Percentiles rank a stretch among this genome's conserved stretches.
phyloP scores from a whole-genome alignment of 1,140 invertebrate species.

The Thalassaphorura encarpata region DNA sequence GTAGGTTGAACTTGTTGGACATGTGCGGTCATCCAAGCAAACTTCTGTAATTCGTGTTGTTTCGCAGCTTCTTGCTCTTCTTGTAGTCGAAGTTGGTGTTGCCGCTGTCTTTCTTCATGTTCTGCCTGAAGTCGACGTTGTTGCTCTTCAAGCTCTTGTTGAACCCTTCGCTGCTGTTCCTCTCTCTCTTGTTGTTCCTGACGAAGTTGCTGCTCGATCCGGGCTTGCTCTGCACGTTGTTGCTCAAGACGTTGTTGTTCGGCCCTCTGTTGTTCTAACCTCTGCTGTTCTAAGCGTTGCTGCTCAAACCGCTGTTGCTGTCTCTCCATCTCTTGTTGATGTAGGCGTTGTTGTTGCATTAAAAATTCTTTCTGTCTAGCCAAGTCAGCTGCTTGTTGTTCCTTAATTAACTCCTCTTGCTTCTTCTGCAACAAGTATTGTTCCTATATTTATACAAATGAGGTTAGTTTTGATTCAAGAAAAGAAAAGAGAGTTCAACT shows the following conservation, averaged over 20 bases:
- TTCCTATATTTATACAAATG: conserved; percentile 5
- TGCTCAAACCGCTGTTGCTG: conserved; percentile 29
- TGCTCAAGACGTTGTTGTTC: conserved; percentile 20
- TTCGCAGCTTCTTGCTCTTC: conserved; percentile 6
- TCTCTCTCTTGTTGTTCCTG: conserved; percentile 28
- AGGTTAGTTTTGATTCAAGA: neutral
- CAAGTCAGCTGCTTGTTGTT: conserved; percentile 17
- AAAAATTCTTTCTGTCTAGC: conserved; percentile 21
- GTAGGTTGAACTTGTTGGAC: neutral
- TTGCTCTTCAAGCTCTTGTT: conserved; percentile 25
- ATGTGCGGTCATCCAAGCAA: conserved; percentile 13
- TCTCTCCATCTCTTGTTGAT: conserved; percentile 24
- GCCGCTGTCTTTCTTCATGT: conserved; percentile 1
- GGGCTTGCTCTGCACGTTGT: conserved; percentile 13
- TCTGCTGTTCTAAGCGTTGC: conserved; percentile 10
- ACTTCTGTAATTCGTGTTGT: conserved; percentile 21
- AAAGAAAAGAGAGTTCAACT: no score
- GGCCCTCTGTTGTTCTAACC: conserved; percentile 11
- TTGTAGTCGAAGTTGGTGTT: conserved; percentile 6
- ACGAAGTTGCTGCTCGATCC: conserved; percentile 12
- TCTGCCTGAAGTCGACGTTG: conserved; percentile 23
- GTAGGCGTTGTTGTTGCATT: conserved; percentile 17
- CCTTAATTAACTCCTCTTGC: conserved; percentile 8
- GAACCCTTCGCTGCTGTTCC: conserved; percentile 36
- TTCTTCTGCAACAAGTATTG: conserved; percentile 20